These are phyloP conservation scores for Drosophila flavopinicola DNA, from an alignment of 2,888 invertebrate species.

Conservation along the genomic window DNA sequence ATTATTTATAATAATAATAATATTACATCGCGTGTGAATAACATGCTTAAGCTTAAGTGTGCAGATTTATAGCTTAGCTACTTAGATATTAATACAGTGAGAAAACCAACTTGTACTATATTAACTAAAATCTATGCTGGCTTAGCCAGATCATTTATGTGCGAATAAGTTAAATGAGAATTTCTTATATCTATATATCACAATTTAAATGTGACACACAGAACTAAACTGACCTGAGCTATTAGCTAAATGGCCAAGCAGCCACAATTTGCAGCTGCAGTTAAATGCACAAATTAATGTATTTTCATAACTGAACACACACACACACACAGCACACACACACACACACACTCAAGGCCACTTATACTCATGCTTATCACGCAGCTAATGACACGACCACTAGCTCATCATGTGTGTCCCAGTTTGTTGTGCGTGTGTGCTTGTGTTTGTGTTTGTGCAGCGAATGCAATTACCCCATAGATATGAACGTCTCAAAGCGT, in stretches of 20 bases:
- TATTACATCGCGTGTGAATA: no score
- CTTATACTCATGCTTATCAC: conserved; percentile 35
- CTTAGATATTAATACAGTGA: no score
- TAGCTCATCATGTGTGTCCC: conserved; percentile 48
- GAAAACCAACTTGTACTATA: no score
- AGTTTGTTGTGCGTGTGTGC: conserved; percentile 24
- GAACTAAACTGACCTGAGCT: not conserved
- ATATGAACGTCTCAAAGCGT: conserved; percentile 39
- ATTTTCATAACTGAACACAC: conserved; percentile 26
- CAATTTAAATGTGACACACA: conserved; percentile 10
- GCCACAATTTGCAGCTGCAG: not conserved
- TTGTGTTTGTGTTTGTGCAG: conserved; percentile 14
- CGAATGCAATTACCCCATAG: conserved; percentile 68
- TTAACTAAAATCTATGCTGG: no score
- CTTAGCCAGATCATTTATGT: no score
- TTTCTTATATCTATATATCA: no score
- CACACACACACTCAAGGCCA: conserved; percentile 20
- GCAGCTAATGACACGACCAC: conserved; percentile 28
- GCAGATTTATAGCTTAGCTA: no score
- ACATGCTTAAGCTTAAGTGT: no score
- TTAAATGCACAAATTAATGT: conserved; percentile 18
- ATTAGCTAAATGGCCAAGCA: conserved; percentile 1
- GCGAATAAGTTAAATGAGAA: no score
- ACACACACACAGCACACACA: no score
- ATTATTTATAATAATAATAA: no score